These are phyloP conservation scores for Euclidia mi DNA, from an alignment of 2,888 invertebrate species.

Conservation along the genomic window DNA sequence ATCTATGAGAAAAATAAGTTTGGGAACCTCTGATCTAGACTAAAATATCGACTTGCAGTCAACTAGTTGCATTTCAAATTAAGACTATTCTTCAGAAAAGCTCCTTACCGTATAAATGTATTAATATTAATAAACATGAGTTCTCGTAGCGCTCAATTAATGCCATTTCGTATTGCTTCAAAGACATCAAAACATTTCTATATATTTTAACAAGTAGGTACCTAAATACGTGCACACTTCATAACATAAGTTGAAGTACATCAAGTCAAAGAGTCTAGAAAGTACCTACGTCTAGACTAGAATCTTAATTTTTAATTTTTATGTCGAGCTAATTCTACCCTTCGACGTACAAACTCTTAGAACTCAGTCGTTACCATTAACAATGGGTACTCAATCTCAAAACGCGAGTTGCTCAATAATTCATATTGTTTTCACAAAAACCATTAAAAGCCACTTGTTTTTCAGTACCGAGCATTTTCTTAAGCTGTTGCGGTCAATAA, in stretches of 20 bases:
- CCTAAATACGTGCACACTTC: no score
- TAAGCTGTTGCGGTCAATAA: slow-evolving; percentile 71
- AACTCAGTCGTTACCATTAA: slow-evolving; percentile 1
- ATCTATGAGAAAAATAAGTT: no score
- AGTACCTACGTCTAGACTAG: neutral
- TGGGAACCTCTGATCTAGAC: no score
- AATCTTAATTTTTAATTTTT: neutral
- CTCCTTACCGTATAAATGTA: no score
- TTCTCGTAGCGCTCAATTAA: no score
- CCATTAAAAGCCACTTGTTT: slow-evolving; percentile 69
- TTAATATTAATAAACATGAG: no score
- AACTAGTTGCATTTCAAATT: no score
- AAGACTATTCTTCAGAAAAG: no score
- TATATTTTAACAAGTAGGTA: no score
- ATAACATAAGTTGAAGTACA: slow-evolving; percentile 1
- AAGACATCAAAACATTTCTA: no score
- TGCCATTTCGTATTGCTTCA: no score
- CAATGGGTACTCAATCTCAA: slow-evolving; percentile 33
- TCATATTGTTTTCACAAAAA: slow-evolving; percentile 64
- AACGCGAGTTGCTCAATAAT: slow-evolving; percentile 57
- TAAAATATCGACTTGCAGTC: no score
- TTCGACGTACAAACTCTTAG: neutral
- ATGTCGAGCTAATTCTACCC: neutral
- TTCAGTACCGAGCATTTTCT: slow-evolving; percentile 63
- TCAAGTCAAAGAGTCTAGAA: neutral